phyloP scores from a whole-genome alignment of 2,888 invertebrate species.

The Melieria crassipennis region DNA sequence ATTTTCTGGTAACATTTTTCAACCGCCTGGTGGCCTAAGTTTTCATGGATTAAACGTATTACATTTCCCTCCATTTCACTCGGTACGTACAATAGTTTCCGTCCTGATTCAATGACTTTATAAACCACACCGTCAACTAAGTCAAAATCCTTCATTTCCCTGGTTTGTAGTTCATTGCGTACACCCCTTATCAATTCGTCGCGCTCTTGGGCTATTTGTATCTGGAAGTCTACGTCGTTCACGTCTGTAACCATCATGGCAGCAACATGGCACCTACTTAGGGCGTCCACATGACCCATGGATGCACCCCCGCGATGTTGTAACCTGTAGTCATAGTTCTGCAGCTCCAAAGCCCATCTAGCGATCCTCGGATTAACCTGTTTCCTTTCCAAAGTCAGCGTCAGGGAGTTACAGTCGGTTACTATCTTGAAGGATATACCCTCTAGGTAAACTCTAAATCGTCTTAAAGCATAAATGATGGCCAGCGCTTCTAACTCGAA shows the following conservation, averaged over 20 bases:
- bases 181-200: conserved; percentile 1
- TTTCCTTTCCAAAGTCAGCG: conserved; percentile 15
- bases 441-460: conserved; percentile 37
- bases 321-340: conserved; percentile 10
- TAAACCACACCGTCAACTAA: conserved; percentile 23
- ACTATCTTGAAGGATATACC: conserved; percentile 48
- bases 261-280: conserved; percentile 7
- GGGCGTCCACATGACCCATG: too few species aligned
- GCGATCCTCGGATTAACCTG: conserved; percentile 27
- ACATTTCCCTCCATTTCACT: conserved; percentile 29
- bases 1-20: background rate
- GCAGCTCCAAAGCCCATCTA: conserved; percentile 35
- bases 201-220: conserved; percentile 33
- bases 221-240: conserved; percentile 26
- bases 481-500: conserved; percentile 53
- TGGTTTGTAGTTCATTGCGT: too few species aligned
- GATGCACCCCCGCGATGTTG: too few species aligned
- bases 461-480: conserved; percentile 48
- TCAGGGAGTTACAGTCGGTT: conserved; percentile 50
- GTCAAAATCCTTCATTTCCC: conserved; percentile 1
- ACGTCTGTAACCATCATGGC: conserved; percentile 8
- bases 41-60: conserved; percentile 24
- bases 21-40: conserved; percentile 24
- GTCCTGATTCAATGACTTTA: conserved; percentile 7
- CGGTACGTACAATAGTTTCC: conserved; percentile 8